Evolutionary conservation across 2,797 vertebrate genomes (phyloP), one percentile per base, ranked within the genome.

Genomic region (Huso huso): DNA sequence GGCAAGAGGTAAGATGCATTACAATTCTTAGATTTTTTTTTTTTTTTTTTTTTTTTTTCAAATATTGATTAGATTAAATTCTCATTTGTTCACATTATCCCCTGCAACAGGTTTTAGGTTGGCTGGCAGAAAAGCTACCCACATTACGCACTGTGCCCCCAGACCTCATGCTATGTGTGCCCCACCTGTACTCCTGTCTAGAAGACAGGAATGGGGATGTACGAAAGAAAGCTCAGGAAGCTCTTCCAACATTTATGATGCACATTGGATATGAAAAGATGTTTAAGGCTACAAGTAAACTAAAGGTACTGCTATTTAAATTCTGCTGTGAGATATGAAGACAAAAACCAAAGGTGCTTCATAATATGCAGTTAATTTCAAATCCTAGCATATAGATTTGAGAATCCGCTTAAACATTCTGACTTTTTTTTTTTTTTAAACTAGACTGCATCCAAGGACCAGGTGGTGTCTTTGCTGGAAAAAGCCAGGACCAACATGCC

Each of bases 121-220:
- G 97, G 96, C 74, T 99, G 71, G 91, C 96, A 62, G 96, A 97
- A 76, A 98, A 95, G 79, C 80, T 99, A 13, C 95, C 94, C 10
- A 85, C 82, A 1, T 78, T 95, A 66, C 92, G 94, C 72, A 80
- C 88, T 0, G 93, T 91, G 10, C 90, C 97, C 0, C 82, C 87
- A 13, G 97, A 99, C 76, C 81, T 99, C 7, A 88, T 92, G 78
- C 65, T 91, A 60, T 96, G 93, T 51, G 71, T 98, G 70, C 93
- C 96, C 69, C 84, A 91, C 10, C 87, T 99, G 11, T 99, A 94
- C 64, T 77, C 83, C 75, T 98, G 96, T 76, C 84, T 99, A 55
- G 96, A 99, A 80, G 97, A 99, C 85, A 78, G 97, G 15, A 99
- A 94, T 8, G 96, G 94, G 11, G 96, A 99, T 0, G 97, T 99